Evolutionary conservation across 2,888 invertebrate species (phyloP), one percentile per base, ranked within the genome.

Genomic region (Drosophila percnosoma): DNA sequence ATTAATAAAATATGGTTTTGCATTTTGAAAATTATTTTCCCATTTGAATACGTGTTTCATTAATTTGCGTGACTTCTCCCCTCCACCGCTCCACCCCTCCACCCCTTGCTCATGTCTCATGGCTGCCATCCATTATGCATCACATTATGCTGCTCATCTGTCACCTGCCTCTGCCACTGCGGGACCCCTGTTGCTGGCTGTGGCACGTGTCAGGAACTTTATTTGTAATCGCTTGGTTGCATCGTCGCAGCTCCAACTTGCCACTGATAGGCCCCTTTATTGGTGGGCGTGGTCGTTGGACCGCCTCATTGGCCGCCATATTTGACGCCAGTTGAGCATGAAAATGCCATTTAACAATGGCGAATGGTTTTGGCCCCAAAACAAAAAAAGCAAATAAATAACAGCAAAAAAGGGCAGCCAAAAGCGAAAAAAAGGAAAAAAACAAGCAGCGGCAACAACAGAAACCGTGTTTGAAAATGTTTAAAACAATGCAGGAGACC

Each of bases 341-440:
- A 90, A 86, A 86, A 88, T 90, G 88, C 78, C 88, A 90, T 86
- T 86, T 86, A 87, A 90, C 90, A 90, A 82, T 85, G 83, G 80
- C 72, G 65, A 79, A 68, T 40, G 57, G 65, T 24, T 24, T 73
- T 68, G 29, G 33, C 5, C 18, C 34, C 34, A 34, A 8, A 34
- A 34, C 33, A 42, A 66, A 68, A 68, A 83, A 78, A 61, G 34
- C 62, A 74, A 73, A 84, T 68, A 83, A 73, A 76, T 76, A 70
- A 82, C 71, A 53, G 53, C 58, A 69, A 76, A 73, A 75, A 78
- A 68, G 51, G 62, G 63, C 67, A 66, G 51, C 36, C 55, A 42
- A 61, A 62, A 62, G 68, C 58, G 29, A 62, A 61, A 71, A 53
- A 53, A 29, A 55, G 71, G 66, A 54, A 21, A 48, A 62, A 64